Percentiles rank a stretch among this genome's conserved stretches.
These are phyloP conservation scores for Drosophila percnosoma DNA, from an alignment of 2,888 invertebrate genomes.

Conservation along the genomic window DNA sequence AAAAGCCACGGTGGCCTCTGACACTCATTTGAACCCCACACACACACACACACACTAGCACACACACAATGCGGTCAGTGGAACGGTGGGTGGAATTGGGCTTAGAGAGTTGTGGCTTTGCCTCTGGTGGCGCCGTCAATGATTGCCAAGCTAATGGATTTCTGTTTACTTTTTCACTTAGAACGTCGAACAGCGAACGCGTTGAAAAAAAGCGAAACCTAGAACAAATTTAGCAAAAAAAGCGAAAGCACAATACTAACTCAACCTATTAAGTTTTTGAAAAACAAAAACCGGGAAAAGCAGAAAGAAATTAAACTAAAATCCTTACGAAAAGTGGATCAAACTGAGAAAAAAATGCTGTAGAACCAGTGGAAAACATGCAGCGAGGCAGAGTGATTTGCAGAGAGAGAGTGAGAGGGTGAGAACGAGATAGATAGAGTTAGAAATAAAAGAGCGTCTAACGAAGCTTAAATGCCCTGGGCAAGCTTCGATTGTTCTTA, in stretches of 20 bases:
- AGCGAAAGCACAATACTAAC: constrained; percentile 72
- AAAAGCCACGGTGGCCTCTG: constrained; percentile 64
- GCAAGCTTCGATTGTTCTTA: neutral
- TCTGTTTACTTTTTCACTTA: constrained; percentile 83
- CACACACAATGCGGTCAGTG: constrained; percentile 5
- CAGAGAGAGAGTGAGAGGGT: neutral
- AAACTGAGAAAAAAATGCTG: constrained; percentile 53
- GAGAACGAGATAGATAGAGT: neutral
- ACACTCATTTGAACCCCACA: constrained; percentile 30
- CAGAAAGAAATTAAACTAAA: constrained; percentile 76
- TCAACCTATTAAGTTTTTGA: constrained; percentile 17
- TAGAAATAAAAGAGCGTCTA: neutral
- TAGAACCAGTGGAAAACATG: constrained; percentile 18
- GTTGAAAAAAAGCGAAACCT: constrained; percentile 34
- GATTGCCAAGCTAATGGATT: constrained; percentile 83
- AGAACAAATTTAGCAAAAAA: constrained; percentile 67
- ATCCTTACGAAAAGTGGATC: constrained; percentile 73
- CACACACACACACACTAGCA: constrained; percentile 11
- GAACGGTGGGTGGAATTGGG: constrained; percentile 7
- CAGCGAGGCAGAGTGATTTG: too few relatives aligned
- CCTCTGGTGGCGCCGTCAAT: constrained; percentile 72
- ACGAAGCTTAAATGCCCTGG: constrained; percentile 12
- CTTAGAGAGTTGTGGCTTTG: constrained; percentile 2
- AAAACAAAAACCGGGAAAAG: constrained; percentile 49
- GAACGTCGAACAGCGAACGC: constrained; percentile 48